Evolutionary conservation across 2,113 vertebrate genomes (phyloP).

Genomic region (Ceyx margarethae): DNA sequence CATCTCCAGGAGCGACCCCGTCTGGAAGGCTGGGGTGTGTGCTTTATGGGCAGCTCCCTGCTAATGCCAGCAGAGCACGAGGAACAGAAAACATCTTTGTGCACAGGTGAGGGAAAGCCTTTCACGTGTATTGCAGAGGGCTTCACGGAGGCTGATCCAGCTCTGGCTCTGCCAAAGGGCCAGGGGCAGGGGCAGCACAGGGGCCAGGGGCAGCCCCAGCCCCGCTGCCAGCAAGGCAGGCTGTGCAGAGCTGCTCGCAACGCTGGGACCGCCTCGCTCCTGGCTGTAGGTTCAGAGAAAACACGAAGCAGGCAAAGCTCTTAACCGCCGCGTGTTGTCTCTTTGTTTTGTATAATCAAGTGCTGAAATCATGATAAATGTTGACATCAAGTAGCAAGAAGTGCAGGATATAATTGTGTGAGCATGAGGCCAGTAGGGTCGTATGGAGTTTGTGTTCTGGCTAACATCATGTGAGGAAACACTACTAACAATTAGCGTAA

Average conservation of each 20-base stretch:
- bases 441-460: not conserved
- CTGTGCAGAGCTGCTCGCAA: not conserved
- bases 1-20: accelerated
- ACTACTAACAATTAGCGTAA: constrained; percentile 16
- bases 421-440: not conserved
- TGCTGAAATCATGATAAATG: constrained; percentile 38
- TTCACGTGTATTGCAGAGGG: not conserved
- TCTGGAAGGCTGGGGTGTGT: not conserved
- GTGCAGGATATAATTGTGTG: not conserved
- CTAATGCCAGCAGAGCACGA: not conserved
- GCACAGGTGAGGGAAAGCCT: not conserved
- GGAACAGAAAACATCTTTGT: not conserved
- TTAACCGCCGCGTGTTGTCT: not conserved
- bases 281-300: not conserved
- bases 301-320: not conserved
- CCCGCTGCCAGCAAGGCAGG: accelerated
- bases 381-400: constrained; percentile 26
- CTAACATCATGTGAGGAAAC: not conserved
- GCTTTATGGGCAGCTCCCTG: not conserved
- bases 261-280: not conserved
- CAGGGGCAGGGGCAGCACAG: not conserved
- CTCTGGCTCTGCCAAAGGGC: not conserved
- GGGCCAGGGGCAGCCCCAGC: not conserved
- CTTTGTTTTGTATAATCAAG: constrained; percentile 44
- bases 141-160: not conserved